Evolutionary conservation across 2,888 invertebrate species (phyloP).

Genomic region (Caenorhabditis sp.): DNA sequence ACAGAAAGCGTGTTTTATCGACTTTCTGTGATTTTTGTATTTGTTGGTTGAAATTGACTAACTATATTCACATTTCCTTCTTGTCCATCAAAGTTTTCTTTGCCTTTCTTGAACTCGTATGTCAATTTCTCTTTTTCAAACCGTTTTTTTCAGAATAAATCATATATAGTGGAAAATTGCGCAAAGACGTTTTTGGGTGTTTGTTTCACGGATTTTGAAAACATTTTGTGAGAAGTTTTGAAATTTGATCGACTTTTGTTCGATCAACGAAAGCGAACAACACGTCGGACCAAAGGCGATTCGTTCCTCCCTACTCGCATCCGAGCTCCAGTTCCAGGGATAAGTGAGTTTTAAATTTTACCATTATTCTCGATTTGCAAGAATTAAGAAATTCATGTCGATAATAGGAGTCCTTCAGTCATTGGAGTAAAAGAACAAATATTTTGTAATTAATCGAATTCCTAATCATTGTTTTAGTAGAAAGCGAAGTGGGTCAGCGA

Average conservation of each 20-base stretch:
- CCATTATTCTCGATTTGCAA: too few relatives aligned
- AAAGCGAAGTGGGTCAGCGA: slow-evolving; percentile 37
- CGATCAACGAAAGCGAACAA: slow-evolving; percentile 31
- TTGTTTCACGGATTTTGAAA: neutral
- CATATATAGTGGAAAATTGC: neutral
- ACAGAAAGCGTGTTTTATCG: neutral
- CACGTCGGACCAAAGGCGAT: slow-evolving; percentile 44
- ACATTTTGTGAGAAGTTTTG: neutral
- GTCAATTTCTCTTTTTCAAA: neutral
- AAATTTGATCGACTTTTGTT: slow-evolving; percentile 4
- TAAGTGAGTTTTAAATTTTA: slow-evolving; percentile 34
- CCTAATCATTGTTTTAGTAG: slow-evolving; percentile 14
- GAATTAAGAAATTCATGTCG: too few relatives aligned
- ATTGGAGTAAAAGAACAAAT: too few relatives aligned
- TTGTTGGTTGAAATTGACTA: neutral
- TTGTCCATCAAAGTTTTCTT: too few relatives aligned
- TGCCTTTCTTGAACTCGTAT: too few relatives aligned
- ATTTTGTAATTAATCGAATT: neutral
- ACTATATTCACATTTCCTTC: too few relatives aligned
- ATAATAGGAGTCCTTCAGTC: neutral
- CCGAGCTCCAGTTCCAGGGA: slow-evolving; percentile 25
- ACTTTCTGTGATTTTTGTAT: neutral
- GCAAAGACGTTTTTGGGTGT: neutral
- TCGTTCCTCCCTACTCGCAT: slow-evolving; percentile 34
- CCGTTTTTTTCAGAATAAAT: neutral